Conservation (phyloP, 2,888 invertebrate species). For the Girardia tigrina region DNA sequence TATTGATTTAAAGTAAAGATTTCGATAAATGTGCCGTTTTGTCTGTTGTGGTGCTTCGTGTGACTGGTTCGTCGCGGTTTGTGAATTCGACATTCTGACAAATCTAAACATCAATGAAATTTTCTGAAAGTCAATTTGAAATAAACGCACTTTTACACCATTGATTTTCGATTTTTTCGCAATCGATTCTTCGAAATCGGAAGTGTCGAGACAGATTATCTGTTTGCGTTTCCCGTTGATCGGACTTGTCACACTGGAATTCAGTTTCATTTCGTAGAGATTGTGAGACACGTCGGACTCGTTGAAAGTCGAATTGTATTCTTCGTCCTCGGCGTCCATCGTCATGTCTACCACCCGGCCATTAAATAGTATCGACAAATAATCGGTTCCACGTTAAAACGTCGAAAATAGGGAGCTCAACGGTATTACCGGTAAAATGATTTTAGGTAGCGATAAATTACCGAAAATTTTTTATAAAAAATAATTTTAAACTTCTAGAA, state of each 20-base stretch:
- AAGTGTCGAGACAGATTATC: neutral
- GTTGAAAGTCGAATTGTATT: neutral
- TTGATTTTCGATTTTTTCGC: neutral
- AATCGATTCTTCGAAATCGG: neutral
- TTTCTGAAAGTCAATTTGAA: neutral
- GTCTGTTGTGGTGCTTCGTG: no score
- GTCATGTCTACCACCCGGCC: no score
- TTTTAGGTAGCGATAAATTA: no score
- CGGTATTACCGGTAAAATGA: no score
- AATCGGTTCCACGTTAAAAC: no score
- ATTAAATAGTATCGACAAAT: no score
- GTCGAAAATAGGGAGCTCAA: no score
- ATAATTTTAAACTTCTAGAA: no score
- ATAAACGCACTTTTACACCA: neutral
- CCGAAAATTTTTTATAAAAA: no score
- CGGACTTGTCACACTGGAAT: neutral
- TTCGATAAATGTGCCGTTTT: conserved; percentile 1
- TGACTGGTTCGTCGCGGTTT: neutral
- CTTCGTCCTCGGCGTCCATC: neutral
- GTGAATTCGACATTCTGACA: neutral
- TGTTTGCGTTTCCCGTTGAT: neutral
- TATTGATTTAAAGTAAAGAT: conserved; percentile 4
- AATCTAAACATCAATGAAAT: neutral
- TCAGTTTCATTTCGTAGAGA: neutral
- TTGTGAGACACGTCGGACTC: conserved; percentile 1